phyloP scores from a whole-genome alignment of 1,140 invertebrate species.

The Achroia grisella region DNA sequence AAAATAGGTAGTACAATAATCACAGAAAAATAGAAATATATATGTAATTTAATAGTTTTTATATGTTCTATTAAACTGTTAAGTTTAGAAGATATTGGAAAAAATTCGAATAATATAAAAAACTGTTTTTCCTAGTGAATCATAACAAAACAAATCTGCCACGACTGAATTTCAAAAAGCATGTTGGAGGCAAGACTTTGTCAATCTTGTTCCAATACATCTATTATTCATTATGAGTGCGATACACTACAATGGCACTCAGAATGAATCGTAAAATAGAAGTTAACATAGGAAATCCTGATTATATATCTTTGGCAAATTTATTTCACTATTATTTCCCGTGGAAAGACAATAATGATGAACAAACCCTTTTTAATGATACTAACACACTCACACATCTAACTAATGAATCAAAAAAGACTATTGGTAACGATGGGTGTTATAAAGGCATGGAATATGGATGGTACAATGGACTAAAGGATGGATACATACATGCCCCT shows the following conservation, averaged over 20 bases:
- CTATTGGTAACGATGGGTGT: constrained; percentile 42
- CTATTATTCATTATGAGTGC: no score
- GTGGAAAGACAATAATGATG: constrained; percentile 62
- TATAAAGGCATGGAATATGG: constrained; percentile 35
- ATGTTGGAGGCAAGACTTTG: background rate
- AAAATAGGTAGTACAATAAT: no score
- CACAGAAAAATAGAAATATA: no score
- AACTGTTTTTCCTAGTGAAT: constrained; percentile 11
- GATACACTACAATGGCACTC: no score
- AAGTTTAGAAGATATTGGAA: background rate
- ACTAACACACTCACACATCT: constrained; percentile 52
- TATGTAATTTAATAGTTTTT: no score
- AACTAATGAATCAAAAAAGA: constrained; percentile 64
- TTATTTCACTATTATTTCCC: constrained; percentile 10
- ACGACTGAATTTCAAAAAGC: background rate
- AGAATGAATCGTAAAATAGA: no score
- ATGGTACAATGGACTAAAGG: constrained; percentile 32
- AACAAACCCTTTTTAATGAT: constrained; percentile 43
- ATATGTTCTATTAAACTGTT: background rate
- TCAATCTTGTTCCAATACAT: background rate
- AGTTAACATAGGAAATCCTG: no score
- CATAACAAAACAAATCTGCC: constrained; percentile 5
- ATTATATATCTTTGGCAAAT: constrained; percentile 4
- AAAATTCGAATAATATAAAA: background rate
- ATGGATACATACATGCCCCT: constrained; percentile 47